These are phyloP conservation scores for Cassiopea xamachana DNA, from an alignment of 30 jellyfish, hydroid and myxozoan genomes.

Conservation along the genomic window DNA sequence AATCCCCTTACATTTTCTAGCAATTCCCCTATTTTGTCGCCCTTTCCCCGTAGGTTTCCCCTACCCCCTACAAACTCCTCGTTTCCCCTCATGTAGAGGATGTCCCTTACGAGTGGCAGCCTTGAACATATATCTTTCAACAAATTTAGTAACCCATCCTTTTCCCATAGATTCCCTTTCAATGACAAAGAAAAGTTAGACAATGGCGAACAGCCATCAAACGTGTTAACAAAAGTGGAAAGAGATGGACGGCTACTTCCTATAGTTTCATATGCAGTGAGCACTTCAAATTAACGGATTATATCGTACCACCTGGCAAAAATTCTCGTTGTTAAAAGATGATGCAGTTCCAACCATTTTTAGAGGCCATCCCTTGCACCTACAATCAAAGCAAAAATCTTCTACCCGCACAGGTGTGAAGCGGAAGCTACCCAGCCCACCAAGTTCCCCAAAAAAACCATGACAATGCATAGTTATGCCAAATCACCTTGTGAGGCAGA, in stretches of 20 bases:
- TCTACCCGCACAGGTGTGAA: neutral
- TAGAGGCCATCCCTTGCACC: neutral
- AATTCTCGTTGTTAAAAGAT: neutral
- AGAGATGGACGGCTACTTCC: neutral
- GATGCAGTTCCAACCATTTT: neutral
- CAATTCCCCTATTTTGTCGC: too few species aligned
- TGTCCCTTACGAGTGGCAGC: too few species aligned
- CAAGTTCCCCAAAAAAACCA: neutral
- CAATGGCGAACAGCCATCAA: neutral
- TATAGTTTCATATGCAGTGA: neutral
- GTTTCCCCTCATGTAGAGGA: too few species aligned
- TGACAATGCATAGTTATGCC: neutral
- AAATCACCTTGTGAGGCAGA: neutral
- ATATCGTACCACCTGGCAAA: neutral
- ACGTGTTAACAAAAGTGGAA: neutral
- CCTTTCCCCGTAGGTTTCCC: too few species aligned
- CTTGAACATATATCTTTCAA: neutral
- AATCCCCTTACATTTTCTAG: too few species aligned
- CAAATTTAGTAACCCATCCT: neutral
- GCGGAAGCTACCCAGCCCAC: neutral
- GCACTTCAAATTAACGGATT: neutral
- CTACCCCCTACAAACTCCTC: too few species aligned
- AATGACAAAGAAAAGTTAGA: neutral
- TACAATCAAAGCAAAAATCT: neutral
- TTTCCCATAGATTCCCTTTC: neutral